Evolutionary conservation across 2,113 vertebrate genomes (phyloP).

Genomic region (Tachuris rubrigastra): DNA sequence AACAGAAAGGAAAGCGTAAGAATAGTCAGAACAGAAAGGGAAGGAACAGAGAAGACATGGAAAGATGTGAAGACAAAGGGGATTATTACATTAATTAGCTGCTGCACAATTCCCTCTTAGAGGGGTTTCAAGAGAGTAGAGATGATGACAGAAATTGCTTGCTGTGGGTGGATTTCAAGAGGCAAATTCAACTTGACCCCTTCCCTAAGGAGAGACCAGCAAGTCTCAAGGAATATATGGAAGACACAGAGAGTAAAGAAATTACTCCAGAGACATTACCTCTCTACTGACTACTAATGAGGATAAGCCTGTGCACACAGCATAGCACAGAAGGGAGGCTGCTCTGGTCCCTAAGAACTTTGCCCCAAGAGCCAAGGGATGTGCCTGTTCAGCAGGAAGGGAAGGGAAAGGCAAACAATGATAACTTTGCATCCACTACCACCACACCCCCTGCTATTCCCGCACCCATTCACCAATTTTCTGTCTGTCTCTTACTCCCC

Average conservation of each 20-base stretch:
- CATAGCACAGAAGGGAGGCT: background rate
- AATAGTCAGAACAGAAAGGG: background rate
- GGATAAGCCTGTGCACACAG: background rate
- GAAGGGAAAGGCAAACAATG: background rate
- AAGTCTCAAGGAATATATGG: background rate
- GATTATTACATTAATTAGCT: background rate
- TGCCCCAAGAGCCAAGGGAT: background rate
- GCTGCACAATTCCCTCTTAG: background rate
- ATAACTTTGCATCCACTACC: fast-evolving
- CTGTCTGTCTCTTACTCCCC: background rate
- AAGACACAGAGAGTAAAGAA: background rate
- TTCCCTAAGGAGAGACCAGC: background rate
- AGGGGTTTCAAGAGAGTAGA: background rate
- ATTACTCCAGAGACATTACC: background rate
- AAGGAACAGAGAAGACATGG: background rate
- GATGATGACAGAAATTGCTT: background rate
- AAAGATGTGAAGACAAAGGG: background rate
- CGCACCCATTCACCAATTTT: background rate
- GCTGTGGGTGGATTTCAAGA: background rate
- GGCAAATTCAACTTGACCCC: background rate
- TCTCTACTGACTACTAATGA: background rate
- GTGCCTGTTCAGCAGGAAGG: background rate
- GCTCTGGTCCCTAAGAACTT: background rate
- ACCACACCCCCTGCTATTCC: background rate
- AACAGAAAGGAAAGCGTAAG: background rate